Evolutionary conservation across 2,888 invertebrate species (phyloP).

Genomic region (Amphipyra tragopoginis): DNA sequence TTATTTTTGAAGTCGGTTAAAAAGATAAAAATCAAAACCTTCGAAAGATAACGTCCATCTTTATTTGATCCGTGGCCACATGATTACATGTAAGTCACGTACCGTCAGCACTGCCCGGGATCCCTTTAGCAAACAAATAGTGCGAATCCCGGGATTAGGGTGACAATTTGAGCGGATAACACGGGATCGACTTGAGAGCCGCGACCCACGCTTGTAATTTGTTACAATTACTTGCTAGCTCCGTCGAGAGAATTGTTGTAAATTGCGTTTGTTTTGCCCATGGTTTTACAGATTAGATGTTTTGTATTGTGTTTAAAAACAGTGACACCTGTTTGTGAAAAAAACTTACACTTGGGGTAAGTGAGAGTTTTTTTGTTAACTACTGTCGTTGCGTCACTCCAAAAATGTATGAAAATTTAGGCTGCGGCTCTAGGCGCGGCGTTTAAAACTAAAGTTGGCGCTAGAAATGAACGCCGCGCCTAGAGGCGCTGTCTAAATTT

Average conservation of each 20-base stretch:
- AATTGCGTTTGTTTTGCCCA: conserved; percentile 47
- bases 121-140: conserved; percentile 87
- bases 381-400: too few species aligned
- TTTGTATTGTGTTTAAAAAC: conserved; percentile 10
- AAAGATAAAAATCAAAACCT: conserved; percentile 13
- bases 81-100: conserved; percentile 78
- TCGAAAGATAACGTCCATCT: conserved; percentile 28
- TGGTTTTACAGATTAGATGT: conserved; percentile 31
- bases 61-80: conserved; percentile 30
- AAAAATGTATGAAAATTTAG: too few species aligned
- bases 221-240: conserved; percentile 79
- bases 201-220: conserved; percentile 73
- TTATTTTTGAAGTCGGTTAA: too few species aligned
- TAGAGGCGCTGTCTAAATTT: too few species aligned
- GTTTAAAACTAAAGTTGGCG: too few species aligned
- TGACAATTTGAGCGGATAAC: conserved; percentile 81
- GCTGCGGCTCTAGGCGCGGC: too few species aligned
- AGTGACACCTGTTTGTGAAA: too few species aligned
- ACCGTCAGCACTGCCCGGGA: conserved; percentile 63
- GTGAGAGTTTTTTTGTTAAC: too few species aligned
- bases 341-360: too few species aligned
- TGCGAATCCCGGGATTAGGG: conserved; percentile 74
- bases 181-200: conserved; percentile 72
- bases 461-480: too few species aligned
- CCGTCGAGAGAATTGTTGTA: conserved; percentile 60